A percentile compares a stretch with the other conserved stretches of the same genome.
phyloP scores from a whole-genome alignment of 1,140 invertebrate genomes.

The Sarcophaga peregrina region DNA sequence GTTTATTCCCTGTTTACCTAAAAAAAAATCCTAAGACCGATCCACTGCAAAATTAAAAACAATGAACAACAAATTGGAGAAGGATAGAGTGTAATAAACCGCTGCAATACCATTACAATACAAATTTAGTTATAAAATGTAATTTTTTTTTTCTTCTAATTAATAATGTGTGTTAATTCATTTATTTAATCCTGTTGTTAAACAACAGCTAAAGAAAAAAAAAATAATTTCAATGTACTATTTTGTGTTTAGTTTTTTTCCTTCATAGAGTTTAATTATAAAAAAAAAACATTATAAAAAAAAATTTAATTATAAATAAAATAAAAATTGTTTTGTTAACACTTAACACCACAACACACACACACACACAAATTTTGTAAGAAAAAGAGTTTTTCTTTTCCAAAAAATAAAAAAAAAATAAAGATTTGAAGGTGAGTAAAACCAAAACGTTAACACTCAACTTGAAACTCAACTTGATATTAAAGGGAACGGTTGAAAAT shows the following conservation, averaged over 20 bases:
- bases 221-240: constrained; percentile 16
- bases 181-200: constrained; percentile 30
- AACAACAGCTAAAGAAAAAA: background rate
- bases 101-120: constrained; percentile 28
- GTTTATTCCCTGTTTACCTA: background rate
- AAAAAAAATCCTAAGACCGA: background rate
- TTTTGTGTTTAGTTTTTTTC: too few relatives aligned
- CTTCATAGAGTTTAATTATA: too few relatives aligned
- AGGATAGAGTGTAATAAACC: constrained; percentile 34
- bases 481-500: background rate
- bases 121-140: constrained; percentile 1
- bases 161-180: background rate
- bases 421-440: background rate
- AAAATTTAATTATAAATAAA: constrained; percentile 28
- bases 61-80: constrained; percentile 32
- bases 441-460: background rate
- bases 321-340: constrained; percentile 18
- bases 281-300: background rate
- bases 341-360: background rate
- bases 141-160: background rate
- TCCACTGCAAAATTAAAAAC: background rate
- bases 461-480: background rate
- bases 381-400: constrained; percentile 17
- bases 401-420: background rate
- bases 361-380: constrained; percentile 30